These are phyloP conservation scores for Paracentrotus lividus DNA, from an alignment of 53 echinoderm and acorn worm species.

Conservation along the genomic window DNA sequence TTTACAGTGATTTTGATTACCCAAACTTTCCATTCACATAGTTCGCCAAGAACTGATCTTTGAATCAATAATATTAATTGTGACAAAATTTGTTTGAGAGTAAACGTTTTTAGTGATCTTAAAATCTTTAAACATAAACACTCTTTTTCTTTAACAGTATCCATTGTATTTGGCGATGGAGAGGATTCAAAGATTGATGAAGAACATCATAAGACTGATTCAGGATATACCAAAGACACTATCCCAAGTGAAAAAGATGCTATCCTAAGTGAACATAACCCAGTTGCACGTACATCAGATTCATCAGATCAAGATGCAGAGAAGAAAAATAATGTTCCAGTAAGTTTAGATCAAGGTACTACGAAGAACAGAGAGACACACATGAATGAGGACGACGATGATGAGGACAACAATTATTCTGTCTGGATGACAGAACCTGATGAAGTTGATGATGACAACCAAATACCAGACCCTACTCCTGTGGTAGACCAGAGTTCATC, in stretches of 20 bases:
- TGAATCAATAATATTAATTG: too few relatives aligned
- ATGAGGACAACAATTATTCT: not conserved
- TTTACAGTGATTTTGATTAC: too few relatives aligned
- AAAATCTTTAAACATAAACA: too few relatives aligned
- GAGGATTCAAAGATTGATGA: not conserved
- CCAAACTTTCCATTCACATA: too few relatives aligned
- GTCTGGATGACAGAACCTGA: not conserved
- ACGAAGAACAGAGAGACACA: not conserved
- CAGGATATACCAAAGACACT: not conserved
- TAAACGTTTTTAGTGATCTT: too few relatives aligned
- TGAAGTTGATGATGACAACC: not conserved
- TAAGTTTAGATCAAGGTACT: too few relatives aligned
- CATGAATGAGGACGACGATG: not conserved
- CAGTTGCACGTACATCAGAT: not conserved
- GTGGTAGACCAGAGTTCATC: not conserved
- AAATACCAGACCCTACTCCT: not conserved
- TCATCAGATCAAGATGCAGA: too few relatives aligned
- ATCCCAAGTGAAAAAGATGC: too few relatives aligned
- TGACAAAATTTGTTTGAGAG: too few relatives aligned
- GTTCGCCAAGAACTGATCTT: too few relatives aligned
- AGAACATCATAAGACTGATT: not conserved
- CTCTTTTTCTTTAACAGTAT: conserved; percentile 22
- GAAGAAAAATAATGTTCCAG: too few relatives aligned
- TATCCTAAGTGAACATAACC: not conserved
- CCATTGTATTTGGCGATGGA: not conserved